Evolutionary conservation across 2,888 invertebrate species (phyloP).

Genomic region (Schizaphis graminum): DNA sequence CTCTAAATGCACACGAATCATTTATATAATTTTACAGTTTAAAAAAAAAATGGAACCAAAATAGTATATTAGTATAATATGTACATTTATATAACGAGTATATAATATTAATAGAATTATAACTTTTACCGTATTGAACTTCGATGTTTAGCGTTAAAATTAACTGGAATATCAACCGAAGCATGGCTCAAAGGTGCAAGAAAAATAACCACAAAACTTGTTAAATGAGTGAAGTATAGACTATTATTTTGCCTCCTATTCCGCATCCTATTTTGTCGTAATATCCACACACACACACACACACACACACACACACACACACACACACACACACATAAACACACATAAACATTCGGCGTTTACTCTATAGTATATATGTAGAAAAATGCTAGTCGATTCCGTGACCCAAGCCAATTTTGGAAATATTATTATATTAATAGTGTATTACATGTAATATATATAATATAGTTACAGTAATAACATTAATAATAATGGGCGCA

Average conservation of each 20-base stretch:
- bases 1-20: neutral
- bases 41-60: neutral
- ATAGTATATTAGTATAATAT: neutral
- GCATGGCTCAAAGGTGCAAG: neutral
- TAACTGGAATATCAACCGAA: neutral
- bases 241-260: neutral
- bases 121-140: neutral
- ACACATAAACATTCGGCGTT: neutral
- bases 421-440: constrained; percentile 19
- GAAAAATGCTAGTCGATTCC: neutral
- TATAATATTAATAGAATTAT: neutral
- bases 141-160: neutral
- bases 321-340: neutral
- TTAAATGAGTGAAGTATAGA: neutral
- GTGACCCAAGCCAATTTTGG: neutral
- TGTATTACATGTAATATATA: neutral
- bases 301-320: neutral
- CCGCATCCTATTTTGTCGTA: neutral
- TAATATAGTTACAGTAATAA: neutral
- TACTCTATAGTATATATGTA: neutral
- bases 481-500: neutral
- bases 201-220: neutral
- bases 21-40: neutral
- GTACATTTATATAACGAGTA: neutral
- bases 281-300: neutral